Conservation (phyloP, 2,113 vertebrate species). For the Myodes glareolus region DNA sequence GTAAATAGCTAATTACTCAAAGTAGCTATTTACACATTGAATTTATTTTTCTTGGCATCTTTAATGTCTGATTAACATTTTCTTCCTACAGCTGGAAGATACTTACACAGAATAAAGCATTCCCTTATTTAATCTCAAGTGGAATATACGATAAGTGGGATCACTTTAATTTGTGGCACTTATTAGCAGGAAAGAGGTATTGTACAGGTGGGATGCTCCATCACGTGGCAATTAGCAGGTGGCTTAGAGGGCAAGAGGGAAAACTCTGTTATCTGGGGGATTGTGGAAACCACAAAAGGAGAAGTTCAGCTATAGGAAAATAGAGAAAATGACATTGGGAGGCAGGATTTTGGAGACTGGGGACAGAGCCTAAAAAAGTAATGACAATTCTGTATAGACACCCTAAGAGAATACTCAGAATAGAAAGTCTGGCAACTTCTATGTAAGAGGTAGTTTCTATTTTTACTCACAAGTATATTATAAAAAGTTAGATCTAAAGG, state of each 20-base stretch:
- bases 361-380: conserved; percentile 45
- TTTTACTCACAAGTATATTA: not conserved
- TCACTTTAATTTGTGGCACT: conserved; percentile 81
- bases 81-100: conserved; percentile 81
- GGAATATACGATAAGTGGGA: conserved; percentile 81
- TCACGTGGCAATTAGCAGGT: conserved; percentile 79
- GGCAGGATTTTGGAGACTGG: conserved; percentile 44
- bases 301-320: conserved; percentile 50
- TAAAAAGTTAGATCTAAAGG: not conserved
- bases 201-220: conserved; percentile 76
- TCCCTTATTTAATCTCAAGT: conserved; percentile 82
- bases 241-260: conserved; percentile 79
- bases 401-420: conserved; percentile 58
- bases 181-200: conserved; percentile 78
- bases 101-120: conserved; percentile 78
- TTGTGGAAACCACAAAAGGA: conserved; percentile 60
- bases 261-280: conserved; percentile 62
- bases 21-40: conserved; percentile 83
- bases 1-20: conserved; percentile 83
- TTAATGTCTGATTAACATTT: conserved; percentile 83
- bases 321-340: conserved; percentile 70
- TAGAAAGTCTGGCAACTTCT: conserved; percentile 26
- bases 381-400: not conserved
- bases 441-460: conserved; percentile 15
- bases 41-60: conserved; percentile 83